Percentiles rank a stretch among this genome's conserved stretches.
phyloP scores from a whole-genome alignment of 1,140 invertebrate genomes.

The Drosophila ogumai region DNA sequence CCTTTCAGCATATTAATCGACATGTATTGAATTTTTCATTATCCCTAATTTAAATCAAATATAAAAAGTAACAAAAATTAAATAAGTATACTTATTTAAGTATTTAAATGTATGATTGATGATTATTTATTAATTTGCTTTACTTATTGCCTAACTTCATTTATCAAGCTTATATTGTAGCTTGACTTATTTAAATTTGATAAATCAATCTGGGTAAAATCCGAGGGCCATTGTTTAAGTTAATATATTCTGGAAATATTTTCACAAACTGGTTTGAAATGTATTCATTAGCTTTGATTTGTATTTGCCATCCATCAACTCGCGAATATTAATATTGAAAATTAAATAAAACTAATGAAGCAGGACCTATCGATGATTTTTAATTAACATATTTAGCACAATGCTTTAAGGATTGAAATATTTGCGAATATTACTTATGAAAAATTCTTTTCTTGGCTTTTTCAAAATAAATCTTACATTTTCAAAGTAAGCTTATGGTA shows the following conservation, averaged over 20 bases:
- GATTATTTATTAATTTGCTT: background rate
- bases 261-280: conserved; percentile 5
- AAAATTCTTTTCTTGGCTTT: background rate
- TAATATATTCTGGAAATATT: conserved; percentile 15
- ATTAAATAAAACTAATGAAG: conserved; percentile 21
- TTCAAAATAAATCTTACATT: background rate
- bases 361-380: background rate
- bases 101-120: background rate
- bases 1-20: too few species aligned
- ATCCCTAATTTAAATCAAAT: background rate
- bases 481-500: background rate
- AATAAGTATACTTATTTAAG: too few species aligned
- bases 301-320: conserved; percentile 2
- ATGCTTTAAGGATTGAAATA: background rate
- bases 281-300: conserved; percentile 10
- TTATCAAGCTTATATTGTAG: background rate
- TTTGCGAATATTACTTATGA: background rate
- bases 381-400: conserved; percentile 16
- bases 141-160: background rate
- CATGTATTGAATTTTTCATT: too few species aligned
- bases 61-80: background rate
- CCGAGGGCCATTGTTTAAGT: background rate
- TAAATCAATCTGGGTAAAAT: background rate
- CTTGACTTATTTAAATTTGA: background rate
- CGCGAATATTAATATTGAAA: conserved; percentile 1